These are phyloP conservation scores for Onchidella celtica DNA, from an alignment of 2,888 invertebrate species.

Conservation along the genomic window DNA sequence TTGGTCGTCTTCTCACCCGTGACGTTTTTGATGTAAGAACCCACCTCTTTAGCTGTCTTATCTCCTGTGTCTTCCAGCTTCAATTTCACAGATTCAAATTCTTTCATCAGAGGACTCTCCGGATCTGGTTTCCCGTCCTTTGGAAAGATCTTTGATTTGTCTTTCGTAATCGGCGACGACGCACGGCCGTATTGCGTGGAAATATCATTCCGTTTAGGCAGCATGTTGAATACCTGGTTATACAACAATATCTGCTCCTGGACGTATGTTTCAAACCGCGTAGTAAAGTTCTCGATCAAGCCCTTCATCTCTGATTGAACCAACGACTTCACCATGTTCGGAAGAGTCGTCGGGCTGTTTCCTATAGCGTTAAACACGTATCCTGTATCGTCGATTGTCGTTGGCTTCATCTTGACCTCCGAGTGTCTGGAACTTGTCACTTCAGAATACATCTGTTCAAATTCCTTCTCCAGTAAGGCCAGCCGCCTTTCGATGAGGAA, in stretches of 20 bases:
- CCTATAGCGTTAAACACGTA: constrained; percentile 10
- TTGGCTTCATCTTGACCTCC: neutral
- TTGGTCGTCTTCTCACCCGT: neutral
- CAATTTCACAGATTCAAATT: constrained; percentile 19
- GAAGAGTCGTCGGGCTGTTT: neutral
- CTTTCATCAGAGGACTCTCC: neutral
- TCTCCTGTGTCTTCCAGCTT: constrained; percentile 36
- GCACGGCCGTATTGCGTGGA: neutral
- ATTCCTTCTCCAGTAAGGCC: constrained; percentile 4
- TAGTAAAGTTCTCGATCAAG: constrained; percentile 49
- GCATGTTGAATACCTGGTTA: constrained; percentile 49
- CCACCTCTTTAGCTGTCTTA: constrained; percentile 21
- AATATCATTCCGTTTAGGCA: constrained; percentile 15
- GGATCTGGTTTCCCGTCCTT: neutral
- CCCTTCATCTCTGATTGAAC: constrained; percentile 50
- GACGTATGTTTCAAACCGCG: constrained; percentile 43
- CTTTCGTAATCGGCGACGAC: neutral
- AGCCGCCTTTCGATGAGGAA: constrained; percentile 17
- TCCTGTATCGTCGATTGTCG: neutral
- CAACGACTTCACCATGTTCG: constrained; percentile 31
- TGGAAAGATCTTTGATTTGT: neutral
- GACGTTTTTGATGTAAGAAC: constrained; percentile 18
- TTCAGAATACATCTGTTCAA: constrained; percentile 14
- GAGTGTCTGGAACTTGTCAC: neutral
- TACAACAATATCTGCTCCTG: constrained; percentile 47